Conservation (phyloP, 2,797 vertebrate species). For the Apodemus agrarius region DNA sequence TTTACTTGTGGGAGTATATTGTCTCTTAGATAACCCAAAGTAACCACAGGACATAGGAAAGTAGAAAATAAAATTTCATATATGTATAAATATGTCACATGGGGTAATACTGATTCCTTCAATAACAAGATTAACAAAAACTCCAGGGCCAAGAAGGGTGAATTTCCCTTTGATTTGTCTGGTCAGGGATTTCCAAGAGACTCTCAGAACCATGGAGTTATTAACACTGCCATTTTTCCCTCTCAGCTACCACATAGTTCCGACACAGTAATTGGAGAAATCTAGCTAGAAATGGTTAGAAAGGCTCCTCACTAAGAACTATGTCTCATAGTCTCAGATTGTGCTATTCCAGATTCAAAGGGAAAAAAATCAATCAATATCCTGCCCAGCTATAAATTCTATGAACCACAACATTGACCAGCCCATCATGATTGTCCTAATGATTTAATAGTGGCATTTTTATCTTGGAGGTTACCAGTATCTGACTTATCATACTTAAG, state of each 20-base stretch:
- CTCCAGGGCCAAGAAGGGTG: not conserved
- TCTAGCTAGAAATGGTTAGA: not conserved
- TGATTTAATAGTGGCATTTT: not conserved
- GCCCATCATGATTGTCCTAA: not conserved
- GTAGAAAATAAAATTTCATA: not conserved
- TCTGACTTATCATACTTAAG: not conserved
- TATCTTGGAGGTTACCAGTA: not conserved
- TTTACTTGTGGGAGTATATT: not conserved
- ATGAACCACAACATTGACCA: not conserved
- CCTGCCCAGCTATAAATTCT: not conserved
- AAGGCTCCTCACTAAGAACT: not conserved
- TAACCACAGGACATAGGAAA: not conserved
- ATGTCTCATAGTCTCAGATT: not conserved
- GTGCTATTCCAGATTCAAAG: not conserved
- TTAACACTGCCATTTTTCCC: not conserved
- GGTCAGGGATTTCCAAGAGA: not conserved
- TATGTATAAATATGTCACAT: not conserved
- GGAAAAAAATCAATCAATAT: not conserved
- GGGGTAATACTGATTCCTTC: not conserved
- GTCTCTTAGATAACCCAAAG: not conserved
- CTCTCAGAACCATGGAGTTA: not conserved
- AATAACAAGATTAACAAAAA: not conserved
- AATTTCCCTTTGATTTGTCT: not conserved
- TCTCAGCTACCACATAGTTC: not conserved
- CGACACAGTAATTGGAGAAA: not conserved